phyloP scores from a whole-genome alignment of 2,888 invertebrate genomes.

The Watsonalla binaria region DNA sequence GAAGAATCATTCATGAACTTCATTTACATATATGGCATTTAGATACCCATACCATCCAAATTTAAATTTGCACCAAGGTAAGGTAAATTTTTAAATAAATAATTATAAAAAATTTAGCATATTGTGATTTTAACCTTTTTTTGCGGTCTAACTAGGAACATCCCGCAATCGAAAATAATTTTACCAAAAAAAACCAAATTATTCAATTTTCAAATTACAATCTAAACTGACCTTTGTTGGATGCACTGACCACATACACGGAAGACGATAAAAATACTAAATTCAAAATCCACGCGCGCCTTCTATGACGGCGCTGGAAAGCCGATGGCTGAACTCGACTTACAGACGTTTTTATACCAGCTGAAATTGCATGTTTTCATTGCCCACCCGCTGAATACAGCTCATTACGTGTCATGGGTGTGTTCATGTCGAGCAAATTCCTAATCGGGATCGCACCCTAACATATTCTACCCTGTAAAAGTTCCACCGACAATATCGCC shows the following conservation, averaged over 20 bases:
- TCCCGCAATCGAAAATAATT: too few species aligned
- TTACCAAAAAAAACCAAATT: too few species aligned
- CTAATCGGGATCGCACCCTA: conserved; percentile 62
- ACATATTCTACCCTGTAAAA: conserved; percentile 32
- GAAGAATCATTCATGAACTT: too few species aligned
- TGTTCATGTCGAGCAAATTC: conserved; percentile 58
- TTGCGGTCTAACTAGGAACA: too few species aligned
- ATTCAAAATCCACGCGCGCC: conserved; percentile 41
- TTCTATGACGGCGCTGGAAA: conserved; percentile 38
- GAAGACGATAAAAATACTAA: conserved; percentile 20
- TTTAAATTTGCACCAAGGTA: too few species aligned
- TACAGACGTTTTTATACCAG: conserved; percentile 56
- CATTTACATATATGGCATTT: too few species aligned
- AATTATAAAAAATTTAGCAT: too few species aligned
- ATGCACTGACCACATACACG: conserved; percentile 16
- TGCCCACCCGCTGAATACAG: conserved; percentile 70
- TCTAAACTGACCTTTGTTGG: conserved; percentile 31
- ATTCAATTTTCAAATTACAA: not conserved
- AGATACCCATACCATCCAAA: too few species aligned
- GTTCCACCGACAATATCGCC: not conserved
- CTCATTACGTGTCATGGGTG: conserved; percentile 66
- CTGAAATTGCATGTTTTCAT: conserved; percentile 55
- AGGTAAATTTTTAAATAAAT: too few species aligned
- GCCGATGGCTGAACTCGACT: conserved; percentile 29
- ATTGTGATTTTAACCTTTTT: too few species aligned